Percentiles rank a stretch among this genome's conserved stretches.
phyloP scores from a whole-genome alignment of 2,797 vertebrate species.

The Pelodytes ibericus region DNA sequence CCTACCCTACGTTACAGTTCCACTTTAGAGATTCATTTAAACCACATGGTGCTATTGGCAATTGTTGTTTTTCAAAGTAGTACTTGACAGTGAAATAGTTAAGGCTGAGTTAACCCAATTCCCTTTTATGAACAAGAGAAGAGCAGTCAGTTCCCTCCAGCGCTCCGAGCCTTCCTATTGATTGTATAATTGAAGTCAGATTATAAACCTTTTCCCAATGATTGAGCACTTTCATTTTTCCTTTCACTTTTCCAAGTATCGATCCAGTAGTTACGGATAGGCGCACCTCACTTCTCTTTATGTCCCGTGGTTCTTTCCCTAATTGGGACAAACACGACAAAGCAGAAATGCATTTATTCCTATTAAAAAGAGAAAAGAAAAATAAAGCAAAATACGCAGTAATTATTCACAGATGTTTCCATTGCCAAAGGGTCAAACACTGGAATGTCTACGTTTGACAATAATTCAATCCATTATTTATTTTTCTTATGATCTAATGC shows the following conservation, averaged over 20 bases:
- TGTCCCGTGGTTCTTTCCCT: background rate
- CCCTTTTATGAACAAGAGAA: conserved; percentile 33
- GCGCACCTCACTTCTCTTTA: conserved; percentile 3
- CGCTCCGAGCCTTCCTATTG: conserved; percentile 40
- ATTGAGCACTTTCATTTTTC: conserved; percentile 50
- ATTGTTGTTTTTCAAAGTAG: background rate
- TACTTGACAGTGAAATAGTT: conserved; percentile 15
- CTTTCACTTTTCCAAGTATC: conserved; percentile 49
- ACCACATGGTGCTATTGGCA: background rate
- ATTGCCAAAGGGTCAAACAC: conserved; percentile 42
- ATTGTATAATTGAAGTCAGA: conserved; percentile 49
- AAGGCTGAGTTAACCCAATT: conserved; percentile 27
- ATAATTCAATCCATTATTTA: conserved; percentile 46
- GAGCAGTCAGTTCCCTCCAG: conserved; percentile 36
- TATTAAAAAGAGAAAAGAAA: background rate
- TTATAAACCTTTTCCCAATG: conserved; percentile 30
- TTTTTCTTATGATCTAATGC: conserved; percentile 45
- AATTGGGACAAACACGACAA: conserved; percentile 11
- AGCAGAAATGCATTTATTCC: conserved; percentile 8
- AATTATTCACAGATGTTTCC: conserved; percentile 54
- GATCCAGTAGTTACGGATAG: conserved; percentile 31
- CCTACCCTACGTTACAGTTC: background rate
- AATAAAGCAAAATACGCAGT: conserved; percentile 33
- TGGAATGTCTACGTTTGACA: conserved; percentile 43
- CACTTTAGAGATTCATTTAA: background rate